A percentile compares a stretch with the other conserved stretches of the same genome.
Conservation (phyloP, 2,113 vertebrate species). For the Poecile atricapillus region DNA sequence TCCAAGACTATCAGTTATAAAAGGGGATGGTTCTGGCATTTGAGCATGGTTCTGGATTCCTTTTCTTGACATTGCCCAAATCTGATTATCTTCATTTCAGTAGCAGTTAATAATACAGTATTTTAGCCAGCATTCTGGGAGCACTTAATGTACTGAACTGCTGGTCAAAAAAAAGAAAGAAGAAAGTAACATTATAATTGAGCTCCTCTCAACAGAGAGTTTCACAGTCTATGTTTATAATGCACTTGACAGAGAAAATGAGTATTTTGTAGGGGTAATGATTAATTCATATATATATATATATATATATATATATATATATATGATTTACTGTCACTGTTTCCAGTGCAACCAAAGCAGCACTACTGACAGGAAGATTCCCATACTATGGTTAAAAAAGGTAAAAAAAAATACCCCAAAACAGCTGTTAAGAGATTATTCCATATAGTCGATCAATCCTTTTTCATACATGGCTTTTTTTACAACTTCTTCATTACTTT, state of each 20-base stretch:
- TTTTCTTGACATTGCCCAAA: background rate
- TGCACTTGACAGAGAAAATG: background rate
- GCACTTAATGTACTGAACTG: background rate
- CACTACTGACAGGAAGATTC: background rate
- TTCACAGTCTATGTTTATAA: background rate
- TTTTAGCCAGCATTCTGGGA: background rate
- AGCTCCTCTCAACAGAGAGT: background rate
- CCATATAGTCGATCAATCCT: background rate
- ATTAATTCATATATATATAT: background rate
- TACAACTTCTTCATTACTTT: background rate
- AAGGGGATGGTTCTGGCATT: background rate
- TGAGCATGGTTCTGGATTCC: background rate
- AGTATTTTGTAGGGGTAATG: background rate
- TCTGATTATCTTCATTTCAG: background rate
- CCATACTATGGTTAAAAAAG: background rate
- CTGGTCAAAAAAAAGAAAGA: background rate
- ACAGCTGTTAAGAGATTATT: background rate
- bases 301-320: background rate
- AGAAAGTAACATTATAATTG: background rate
- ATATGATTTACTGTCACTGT: background rate
- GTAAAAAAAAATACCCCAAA: background rate
- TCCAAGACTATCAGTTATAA: background rate
- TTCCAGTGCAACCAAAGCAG: background rate
- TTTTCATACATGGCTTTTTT: background rate
- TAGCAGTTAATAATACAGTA: fast-evolving